These are phyloP conservation scores for Trissolcus japonicus DNA, from an alignment of 2,888 invertebrate genomes.

Conservation along the genomic window DNA sequence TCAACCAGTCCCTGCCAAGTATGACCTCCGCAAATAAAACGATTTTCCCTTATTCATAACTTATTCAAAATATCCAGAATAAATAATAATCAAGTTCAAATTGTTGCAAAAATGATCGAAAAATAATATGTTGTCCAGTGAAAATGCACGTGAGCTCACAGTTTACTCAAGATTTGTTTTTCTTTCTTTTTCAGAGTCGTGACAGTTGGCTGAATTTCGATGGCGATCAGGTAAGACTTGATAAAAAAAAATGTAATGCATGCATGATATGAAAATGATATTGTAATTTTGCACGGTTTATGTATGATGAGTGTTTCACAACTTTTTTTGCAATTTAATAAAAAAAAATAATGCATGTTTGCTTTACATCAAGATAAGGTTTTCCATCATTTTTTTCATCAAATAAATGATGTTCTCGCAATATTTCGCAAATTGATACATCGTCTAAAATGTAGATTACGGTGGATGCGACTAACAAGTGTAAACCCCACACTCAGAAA, in stretches of 20 bases:
- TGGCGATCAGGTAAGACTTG: slow-evolving; percentile 78
- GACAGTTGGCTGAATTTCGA: slow-evolving; percentile 81
- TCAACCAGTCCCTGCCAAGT: slow-evolving; percentile 66
- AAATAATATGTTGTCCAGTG: background rate
- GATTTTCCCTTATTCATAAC: slow-evolving; percentile 49
- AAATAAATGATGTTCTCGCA: too few species aligned
- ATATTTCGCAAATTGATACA: too few species aligned
- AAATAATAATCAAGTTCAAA: background rate
- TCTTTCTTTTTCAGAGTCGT: slow-evolving; percentile 78
- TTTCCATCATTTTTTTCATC: too few species aligned
- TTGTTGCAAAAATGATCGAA: background rate
- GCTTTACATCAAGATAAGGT: too few species aligned
- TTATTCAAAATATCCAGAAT: background rate
- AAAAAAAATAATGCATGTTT: too few species aligned
- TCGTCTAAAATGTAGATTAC: too few species aligned
- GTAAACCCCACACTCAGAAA: too few species aligned
- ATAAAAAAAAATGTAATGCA: background rate
- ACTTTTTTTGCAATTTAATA: too few species aligned
- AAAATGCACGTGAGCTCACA: background rate
- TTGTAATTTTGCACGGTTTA: too few species aligned
- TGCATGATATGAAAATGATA: background rate
- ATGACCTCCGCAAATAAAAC: slow-evolving; percentile 66
- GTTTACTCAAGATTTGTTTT: background rate
- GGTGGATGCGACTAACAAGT: too few species aligned
- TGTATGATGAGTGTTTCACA: too few species aligned